phyloP scores from a whole-genome alignment of 2,113 vertebrate species.

The Callionymus lyra region DNA sequence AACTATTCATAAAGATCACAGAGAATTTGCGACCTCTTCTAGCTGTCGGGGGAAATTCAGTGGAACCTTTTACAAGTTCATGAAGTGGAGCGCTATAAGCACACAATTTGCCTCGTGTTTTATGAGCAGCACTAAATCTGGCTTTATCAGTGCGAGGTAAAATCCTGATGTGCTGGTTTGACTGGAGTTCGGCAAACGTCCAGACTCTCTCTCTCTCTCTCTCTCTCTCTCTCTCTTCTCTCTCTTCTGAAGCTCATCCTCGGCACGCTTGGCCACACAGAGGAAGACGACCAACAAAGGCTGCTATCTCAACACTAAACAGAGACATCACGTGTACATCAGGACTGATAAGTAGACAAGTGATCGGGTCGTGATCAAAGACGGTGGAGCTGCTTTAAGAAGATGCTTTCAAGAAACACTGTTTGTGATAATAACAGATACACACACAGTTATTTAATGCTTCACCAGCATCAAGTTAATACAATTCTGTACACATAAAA shows the following conservation, averaged over 20 bases:
- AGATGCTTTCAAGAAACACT: slow-evolving; percentile 32
- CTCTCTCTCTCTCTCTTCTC: no score
- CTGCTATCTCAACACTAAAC: slow-evolving; percentile 40
- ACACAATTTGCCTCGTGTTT: slow-evolving; percentile 56
- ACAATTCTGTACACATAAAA: not conserved
- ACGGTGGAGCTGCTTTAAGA: slow-evolving; percentile 17
- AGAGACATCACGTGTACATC: slow-evolving; percentile 25
- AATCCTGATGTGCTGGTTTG: slow-evolving; percentile 38
- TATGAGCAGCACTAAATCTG: slow-evolving; percentile 55
- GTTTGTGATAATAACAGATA: slow-evolving; percentile 36
- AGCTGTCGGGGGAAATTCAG: slow-evolving; percentile 43
- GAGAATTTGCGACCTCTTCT: slow-evolving; percentile 14
- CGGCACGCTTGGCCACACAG: slow-evolving; percentile 36
- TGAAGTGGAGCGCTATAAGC: slow-evolving; percentile 36
- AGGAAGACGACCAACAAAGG: slow-evolving; percentile 29
- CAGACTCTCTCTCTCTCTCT: slow-evolving; percentile 11
- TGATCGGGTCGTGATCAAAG: slow-evolving; percentile 49
- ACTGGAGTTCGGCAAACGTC: slow-evolving; percentile 13
- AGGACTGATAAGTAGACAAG: slow-evolving; percentile 45
- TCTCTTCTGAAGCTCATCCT: slow-evolving; percentile 29
- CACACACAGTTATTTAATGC: slow-evolving; percentile 17
- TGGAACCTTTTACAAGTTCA: slow-evolving; percentile 34
- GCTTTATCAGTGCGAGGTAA: slow-evolving; percentile 44
- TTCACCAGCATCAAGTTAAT: slow-evolving; percentile 1
- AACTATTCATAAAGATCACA: no score